Evolutionary conservation across 2,113 vertebrate species (phyloP).

Genomic region (Myiopsitta monachus): DNA sequence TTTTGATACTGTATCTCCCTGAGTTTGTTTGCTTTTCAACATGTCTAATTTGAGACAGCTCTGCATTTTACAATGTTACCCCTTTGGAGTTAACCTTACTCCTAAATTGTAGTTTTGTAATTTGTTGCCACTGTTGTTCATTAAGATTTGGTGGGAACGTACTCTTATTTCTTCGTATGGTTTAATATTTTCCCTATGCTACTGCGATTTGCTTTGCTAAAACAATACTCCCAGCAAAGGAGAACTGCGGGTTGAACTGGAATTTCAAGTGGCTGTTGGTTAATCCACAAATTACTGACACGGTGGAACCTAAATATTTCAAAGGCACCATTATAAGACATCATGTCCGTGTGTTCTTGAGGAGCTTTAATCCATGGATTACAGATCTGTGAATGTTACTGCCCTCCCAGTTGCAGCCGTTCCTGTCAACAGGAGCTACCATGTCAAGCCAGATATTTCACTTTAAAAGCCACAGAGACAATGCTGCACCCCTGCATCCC

Average conservation of each 20-base stretch:
- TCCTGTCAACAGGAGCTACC: background rate
- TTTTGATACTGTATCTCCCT: background rate
- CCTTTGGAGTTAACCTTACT: background rate
- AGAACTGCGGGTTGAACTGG: background rate
- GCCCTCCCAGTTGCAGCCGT: background rate
- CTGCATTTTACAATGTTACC: background rate
- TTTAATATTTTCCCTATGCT: background rate
- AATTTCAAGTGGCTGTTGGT: background rate
- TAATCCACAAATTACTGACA: conserved; percentile 24
- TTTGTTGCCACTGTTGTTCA: background rate
- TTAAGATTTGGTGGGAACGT: conserved; percentile 13
- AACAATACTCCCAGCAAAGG: background rate
- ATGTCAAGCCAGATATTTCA: background rate
- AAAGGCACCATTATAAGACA: background rate
- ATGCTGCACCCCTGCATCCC: background rate
- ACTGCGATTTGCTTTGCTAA: conserved; percentile 22
- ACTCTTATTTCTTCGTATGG: background rate
- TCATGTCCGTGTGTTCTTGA: background rate
- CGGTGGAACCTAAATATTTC: background rate
- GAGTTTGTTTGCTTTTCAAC: conserved; percentile 32
- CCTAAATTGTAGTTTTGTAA: background rate
- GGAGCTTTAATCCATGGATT: background rate
- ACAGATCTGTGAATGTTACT: background rate
- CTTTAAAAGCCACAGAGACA: rapidly evolving
- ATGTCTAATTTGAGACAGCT: conserved; percentile 24